phyloP scores from a whole-genome alignment of 2,888 invertebrate genomes.

The Apodemia duryi region DNA sequence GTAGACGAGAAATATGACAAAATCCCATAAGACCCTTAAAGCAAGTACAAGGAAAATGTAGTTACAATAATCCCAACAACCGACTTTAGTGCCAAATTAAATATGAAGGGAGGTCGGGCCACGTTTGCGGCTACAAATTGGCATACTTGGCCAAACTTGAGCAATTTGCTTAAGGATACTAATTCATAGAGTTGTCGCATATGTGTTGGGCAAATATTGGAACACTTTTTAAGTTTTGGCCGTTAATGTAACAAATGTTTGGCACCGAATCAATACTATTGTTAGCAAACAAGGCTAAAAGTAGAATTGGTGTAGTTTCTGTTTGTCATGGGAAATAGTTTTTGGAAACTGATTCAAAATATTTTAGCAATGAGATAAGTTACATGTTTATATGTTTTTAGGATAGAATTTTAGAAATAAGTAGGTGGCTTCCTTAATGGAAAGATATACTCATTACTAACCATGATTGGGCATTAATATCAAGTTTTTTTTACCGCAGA shows the following conservation, averaged over 20 bases:
- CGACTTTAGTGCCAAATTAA: slow-evolving; percentile 40
- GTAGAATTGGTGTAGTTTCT: slow-evolving; percentile 12
- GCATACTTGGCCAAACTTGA: slow-evolving; percentile 36
- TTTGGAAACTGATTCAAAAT: slow-evolving; percentile 11
- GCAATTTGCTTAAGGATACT: slow-evolving; percentile 35
- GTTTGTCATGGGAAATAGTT: slow-evolving; percentile 1
- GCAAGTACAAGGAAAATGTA: slow-evolving; percentile 24
- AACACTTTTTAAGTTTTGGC: slow-evolving; percentile 26
- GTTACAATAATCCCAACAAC: slow-evolving; percentile 27
- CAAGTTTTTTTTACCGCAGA: too few relatives aligned
- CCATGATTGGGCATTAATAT: too few relatives aligned
- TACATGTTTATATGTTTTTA: not conserved
- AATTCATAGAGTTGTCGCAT: slow-evolving; percentile 29
- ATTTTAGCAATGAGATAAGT: not conserved
- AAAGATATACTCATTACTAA: too few relatives aligned
- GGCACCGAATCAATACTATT: slow-evolving; percentile 15
- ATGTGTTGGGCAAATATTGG: slow-evolving; percentile 31
- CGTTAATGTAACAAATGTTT: slow-evolving; percentile 11
- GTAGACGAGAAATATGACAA: slow-evolving; percentile 3
- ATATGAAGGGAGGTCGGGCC: slow-evolving; percentile 39
- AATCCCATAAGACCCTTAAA: slow-evolving; percentile 3
- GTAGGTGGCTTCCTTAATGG: too few relatives aligned
- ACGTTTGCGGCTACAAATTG: slow-evolving; percentile 34
- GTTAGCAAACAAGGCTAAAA: slow-evolving; percentile 8
- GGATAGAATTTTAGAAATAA: not conserved